These are phyloP conservation scores for Altica lythri DNA, from an alignment of 2,888 invertebrate genomes.

Conservation along the genomic window DNA sequence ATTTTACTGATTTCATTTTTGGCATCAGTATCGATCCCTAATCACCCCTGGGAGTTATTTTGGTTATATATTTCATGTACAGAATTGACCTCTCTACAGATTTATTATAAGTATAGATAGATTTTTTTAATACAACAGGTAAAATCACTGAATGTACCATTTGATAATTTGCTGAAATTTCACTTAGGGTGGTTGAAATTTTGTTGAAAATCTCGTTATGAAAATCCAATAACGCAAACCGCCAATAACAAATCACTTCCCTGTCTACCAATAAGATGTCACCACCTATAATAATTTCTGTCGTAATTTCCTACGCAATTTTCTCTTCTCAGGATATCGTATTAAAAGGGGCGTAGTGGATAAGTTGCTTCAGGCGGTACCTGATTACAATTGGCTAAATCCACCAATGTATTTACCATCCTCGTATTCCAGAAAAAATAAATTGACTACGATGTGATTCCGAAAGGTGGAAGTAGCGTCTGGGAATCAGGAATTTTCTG, in stretches of 20 bases:
- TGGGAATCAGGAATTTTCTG: constrained; percentile 11
- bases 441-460: not conserved
- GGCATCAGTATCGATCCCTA: too few species aligned
- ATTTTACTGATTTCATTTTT: too few species aligned
- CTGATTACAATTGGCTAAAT: constrained; percentile 41
- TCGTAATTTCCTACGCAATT: constrained; percentile 51
- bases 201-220: not conserved
- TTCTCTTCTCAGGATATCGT: constrained; percentile 46
- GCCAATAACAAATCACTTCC: constrained; percentile 43
- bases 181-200: too few species aligned
- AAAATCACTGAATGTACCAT: too few species aligned
- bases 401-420: constrained; percentile 21
- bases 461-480: constrained; percentile 1
- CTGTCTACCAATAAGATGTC: constrained; percentile 42
- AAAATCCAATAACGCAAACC: constrained; percentile 29
- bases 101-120: too few species aligned
- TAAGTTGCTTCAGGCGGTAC: constrained; percentile 39
- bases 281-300: constrained; percentile 46
- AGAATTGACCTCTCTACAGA: too few species aligned
- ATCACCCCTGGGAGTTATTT: too few species aligned
- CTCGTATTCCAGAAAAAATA: constrained; percentile 10
- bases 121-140: too few species aligned
- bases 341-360: constrained; percentile 47
- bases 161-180: too few species aligned
- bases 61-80: too few species aligned